These are phyloP conservation scores for Drosophila pseudotakahashii DNA, from an alignment of 2,888 invertebrate genomes.

Conservation along the genomic window DNA sequence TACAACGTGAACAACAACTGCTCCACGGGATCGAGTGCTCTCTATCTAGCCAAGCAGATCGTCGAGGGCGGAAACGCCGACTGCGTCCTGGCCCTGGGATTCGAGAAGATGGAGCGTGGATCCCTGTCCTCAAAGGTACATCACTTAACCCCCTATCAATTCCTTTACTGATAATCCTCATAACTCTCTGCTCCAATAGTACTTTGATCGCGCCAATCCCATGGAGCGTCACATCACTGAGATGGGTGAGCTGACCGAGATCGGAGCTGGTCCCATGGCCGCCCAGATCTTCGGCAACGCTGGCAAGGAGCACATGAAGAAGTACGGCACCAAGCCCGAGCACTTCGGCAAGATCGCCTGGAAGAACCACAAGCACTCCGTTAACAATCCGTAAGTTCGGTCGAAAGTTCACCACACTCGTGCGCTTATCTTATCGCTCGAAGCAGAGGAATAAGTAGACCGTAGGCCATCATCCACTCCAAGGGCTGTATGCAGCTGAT, in stretches of 20 bases:
- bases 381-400: constrained; percentile 91
- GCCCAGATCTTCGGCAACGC: constrained; percentile 99
- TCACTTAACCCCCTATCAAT: too few species aligned
- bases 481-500: constrained; percentile 14
- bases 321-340: constrained; percentile 94
- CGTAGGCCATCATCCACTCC: constrained; percentile 33
- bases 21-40: constrained; percentile 97
- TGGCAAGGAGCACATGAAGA: constrained; percentile 92
- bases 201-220: constrained; percentile 93
- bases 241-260: constrained; percentile 93
- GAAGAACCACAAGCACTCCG: constrained; percentile 99
- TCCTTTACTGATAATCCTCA: constrained; percentile 89
- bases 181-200: constrained; percentile 83
- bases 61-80: constrained; percentile 94
- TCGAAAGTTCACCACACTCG: constrained; percentile 57
- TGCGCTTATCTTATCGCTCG: constrained; percentile 55
- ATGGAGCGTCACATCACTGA: constrained; percentile 94
- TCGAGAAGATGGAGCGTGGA: constrained; percentile 99
- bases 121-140: constrained; percentile 90
- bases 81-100: constrained; percentile 96
- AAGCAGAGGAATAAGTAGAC: constrained; percentile 13
- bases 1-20: constrained; percentile 99
- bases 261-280: constrained; percentile 93
- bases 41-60: constrained; percentile 95
- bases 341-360: constrained; percentile 98